Evolutionary conservation across 2,797 vertebrate species (phyloP).

Genomic region (Ficedula albicollis): DNA sequence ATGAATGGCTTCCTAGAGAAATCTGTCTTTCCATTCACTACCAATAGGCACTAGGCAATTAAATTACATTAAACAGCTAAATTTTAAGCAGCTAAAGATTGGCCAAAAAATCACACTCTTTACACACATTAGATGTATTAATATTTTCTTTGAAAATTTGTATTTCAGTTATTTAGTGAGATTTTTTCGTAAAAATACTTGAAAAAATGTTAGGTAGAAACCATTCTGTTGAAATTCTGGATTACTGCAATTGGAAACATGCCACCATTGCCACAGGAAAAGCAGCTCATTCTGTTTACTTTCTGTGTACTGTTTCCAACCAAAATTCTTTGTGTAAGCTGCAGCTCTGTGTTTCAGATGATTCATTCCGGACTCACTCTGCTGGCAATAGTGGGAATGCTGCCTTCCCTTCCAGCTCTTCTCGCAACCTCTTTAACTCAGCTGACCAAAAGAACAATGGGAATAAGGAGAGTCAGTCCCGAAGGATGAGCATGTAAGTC

Average conservation of each 20-base stretch:
- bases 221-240: not conserved
- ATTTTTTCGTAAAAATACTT: not conserved
- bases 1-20: not conserved
- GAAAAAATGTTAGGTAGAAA: not conserved
- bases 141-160: not conserved
- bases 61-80: not conserved
- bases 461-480: constrained; percentile 84
- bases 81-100: not conserved
- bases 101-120: not conserved
- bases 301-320: not conserved
- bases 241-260: not conserved
- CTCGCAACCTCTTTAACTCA: constrained; percentile 61
- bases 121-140: not conserved
- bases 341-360: constrained; percentile 79
- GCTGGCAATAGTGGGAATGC: constrained; percentile 47
- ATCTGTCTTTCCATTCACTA: not conserved
- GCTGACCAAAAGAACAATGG: constrained; percentile 80
- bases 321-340: not conserved
- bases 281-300: not conserved
- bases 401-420: constrained; percentile 57
- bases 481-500: constrained; percentile 88
- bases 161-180: not conserved
- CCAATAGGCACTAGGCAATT: not conserved
- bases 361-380: constrained; percentile 78
- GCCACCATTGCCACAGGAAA: not conserved